These are phyloP conservation scores for Tenebrosternarchus preto DNA, from an alignment of 2,113 vertebrate genomes.

Conservation along the genomic window DNA sequence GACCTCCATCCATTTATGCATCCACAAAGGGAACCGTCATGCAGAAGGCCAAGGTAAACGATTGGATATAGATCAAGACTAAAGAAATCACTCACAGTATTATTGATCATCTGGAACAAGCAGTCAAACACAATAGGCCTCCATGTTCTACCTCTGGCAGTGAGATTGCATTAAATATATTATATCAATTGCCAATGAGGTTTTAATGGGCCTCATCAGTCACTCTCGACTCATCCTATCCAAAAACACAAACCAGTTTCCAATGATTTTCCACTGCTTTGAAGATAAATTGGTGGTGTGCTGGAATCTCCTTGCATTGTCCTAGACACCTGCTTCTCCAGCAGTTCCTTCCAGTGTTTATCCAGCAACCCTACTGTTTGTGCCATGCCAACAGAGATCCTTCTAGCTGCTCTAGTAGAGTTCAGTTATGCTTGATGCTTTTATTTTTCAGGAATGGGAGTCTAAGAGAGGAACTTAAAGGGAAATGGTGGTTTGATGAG, in stretches of 20 bases:
- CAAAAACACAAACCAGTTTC: neutral
- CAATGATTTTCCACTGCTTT: neutral
- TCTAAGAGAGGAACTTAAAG: conserved; percentile 88
- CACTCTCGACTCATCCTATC: neutral
- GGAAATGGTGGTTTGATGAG: conserved; percentile 28
- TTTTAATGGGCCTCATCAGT: conserved; percentile 8
- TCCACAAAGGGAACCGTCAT: conserved; percentile 87
- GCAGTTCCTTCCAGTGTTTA: neutral
- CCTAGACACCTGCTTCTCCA: neutral
- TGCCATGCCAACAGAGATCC: neutral
- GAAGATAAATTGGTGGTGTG: neutral
- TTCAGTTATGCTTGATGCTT: neutral
- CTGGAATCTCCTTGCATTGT: neutral
- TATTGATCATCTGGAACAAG: conserved; percentile 1
- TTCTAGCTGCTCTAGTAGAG: neutral
- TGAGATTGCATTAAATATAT: neutral
- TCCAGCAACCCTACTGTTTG: neutral
- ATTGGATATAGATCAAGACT: neutral
- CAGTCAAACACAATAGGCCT: neutral
- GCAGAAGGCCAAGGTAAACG: conserved; percentile 90
- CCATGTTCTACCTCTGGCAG: neutral
- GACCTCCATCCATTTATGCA: conserved; percentile 83
- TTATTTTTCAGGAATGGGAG: conserved; percentile 88
- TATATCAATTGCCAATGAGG: neutral
- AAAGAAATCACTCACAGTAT: neutral